Percentiles rank a stretch among this genome's conserved stretches.
Conservation (phyloP, 2,888 invertebrate genomes). For the Mesorhabditis spiculigera region DNA sequence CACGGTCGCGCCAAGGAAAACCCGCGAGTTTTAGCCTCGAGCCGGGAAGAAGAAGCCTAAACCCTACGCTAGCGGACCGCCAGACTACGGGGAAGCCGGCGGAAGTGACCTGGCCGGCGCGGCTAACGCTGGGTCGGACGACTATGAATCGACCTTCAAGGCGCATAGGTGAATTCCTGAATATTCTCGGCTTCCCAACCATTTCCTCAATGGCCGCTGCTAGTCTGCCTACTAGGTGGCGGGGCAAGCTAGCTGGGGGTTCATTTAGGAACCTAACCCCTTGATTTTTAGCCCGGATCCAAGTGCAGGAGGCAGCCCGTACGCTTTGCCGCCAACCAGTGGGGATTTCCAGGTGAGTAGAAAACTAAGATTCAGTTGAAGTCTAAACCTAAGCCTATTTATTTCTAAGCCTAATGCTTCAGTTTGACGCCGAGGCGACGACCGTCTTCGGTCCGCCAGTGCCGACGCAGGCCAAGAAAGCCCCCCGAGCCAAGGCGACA, state of each 20-base stretch:
- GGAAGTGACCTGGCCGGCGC: not conserved
- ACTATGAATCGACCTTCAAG: not conserved
- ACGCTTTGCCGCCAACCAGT: not conserved
- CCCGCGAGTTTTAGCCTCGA: not conserved
- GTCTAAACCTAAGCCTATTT: no score
- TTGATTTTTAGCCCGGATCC: not conserved
- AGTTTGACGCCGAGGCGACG: slow-evolving; percentile 5
- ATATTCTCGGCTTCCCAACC: not conserved
- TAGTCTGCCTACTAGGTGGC: not conserved
- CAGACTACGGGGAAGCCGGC: slow-evolving; percentile 4
- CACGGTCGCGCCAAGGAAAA: not conserved
- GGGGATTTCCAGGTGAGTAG: not conserved
- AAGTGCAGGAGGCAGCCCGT: not conserved
- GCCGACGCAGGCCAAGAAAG: not conserved
- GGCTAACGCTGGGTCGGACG: not conserved
- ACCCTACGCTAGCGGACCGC: not conserved
- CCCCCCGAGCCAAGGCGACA: not conserved
- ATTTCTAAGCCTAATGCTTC: not conserved
- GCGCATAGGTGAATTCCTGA: not conserved
- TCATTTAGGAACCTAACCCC: not conserved
- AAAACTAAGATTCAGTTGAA: not conserved
- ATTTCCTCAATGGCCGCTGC: not conserved
- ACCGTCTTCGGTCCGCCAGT: not conserved
- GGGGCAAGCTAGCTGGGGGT: not conserved
- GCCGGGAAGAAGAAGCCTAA: not conserved